Base-by-base conservation (phyloP, 2,113 vertebrate genomes). In the Bubalus kerabau region DNA sequence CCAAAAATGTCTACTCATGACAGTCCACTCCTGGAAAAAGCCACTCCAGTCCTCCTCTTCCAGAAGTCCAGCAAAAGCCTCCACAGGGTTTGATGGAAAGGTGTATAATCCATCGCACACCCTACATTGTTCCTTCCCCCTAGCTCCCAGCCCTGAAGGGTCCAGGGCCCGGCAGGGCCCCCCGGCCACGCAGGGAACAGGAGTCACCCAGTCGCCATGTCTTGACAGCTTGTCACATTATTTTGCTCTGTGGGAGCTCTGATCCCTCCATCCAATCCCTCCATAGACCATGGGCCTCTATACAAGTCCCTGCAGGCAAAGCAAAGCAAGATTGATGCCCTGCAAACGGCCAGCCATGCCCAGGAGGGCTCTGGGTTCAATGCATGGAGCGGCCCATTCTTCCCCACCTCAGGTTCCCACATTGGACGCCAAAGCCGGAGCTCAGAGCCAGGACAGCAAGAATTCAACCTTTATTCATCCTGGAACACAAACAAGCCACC, bases 161-260 rank as follows among this genome's bases (percentile, higher is more conserved):
- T 28, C 11, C 15, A 17, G 59, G 40, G 36, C 83, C 80, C 0
- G 0, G 48, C 30, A 82, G 95, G 94, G 48, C 83, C 87, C 52
- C 94, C 80, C 93, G 54, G n/a, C 94, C 90, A 92, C 95, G 36
- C 28, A 94, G 59, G 59, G 93, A 90, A 96, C 89, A 96, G 43
- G 94, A 98, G 97, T 98, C 93, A 97, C 96, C 91, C 97, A 97
- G 96, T 96, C 23, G 0, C 84, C 15, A 6, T 97, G 96, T 96
- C 91, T 98, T 97, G 96, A 97, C 97, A 97, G 97, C 76, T 80
- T 98, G 95, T 97, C 97, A 98, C 97, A 97, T 98, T 97, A 95
- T 97, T 97, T 96, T 97, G 95, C 96, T 81, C 93, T 59, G 67
- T 86, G 78, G 96, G 97, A 23, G 62, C 74, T 96, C 95, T 92